Evolutionary conservation across 2,113 vertebrate genomes (phyloP).

Genomic region (Sterrhoptilus dennistouni): DNA sequence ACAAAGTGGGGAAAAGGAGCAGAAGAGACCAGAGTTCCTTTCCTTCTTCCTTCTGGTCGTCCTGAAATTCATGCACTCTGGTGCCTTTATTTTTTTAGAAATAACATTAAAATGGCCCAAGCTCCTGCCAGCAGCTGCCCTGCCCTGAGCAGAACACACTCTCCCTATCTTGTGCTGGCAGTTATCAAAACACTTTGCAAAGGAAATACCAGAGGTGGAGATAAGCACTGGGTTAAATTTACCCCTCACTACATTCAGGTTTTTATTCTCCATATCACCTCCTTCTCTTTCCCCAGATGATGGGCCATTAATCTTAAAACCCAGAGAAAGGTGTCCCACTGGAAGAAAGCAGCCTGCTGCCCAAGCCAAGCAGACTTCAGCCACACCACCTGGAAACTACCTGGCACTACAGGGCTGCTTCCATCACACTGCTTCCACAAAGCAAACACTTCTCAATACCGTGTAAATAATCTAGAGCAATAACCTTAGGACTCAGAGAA

Average conservation of each 20-base stretch:
- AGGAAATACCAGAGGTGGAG: neutral
- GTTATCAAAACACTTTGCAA: neutral
- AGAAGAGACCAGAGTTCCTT: neutral
- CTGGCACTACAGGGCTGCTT: neutral
- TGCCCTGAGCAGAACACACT: neutral
- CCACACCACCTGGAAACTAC: neutral
- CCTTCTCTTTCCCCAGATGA: neutral
- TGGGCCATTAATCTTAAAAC: neutral
- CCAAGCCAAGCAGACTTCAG: neutral
- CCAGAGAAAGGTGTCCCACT: neutral
- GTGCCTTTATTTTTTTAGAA: neutral
- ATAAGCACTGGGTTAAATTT: neutral
- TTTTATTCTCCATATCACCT: neutral
- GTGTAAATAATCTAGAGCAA: neutral
- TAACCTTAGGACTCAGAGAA: neutral
- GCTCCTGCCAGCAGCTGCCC: neutral
- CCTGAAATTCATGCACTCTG: neutral
- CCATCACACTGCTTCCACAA: neutral
- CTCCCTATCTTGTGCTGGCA: neutral
- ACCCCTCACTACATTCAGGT: neutral
- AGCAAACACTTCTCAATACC: neutral
- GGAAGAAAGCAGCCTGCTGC: neutral
- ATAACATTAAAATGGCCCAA: neutral
- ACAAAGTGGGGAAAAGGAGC: neutral
- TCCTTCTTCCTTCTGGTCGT: neutral